phyloP scores from a whole-genome alignment of 2,888 invertebrate species.

The Latrodectus hesperus region DNA sequence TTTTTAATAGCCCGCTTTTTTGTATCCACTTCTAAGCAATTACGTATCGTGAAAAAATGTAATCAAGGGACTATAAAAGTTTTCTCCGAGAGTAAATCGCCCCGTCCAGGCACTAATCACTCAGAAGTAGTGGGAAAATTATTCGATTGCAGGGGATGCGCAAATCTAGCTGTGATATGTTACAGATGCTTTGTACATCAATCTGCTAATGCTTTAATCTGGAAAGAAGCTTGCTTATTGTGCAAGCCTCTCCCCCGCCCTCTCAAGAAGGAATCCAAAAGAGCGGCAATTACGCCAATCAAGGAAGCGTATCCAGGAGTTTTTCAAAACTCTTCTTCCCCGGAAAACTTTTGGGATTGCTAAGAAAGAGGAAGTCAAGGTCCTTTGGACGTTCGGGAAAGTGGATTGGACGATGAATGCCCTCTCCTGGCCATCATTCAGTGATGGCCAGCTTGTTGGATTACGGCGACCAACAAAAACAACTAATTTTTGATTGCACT shows the following conservation, averaged over 20 bases:
- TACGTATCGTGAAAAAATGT: slow-evolving; percentile 40
- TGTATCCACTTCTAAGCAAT: slow-evolving; percentile 14
- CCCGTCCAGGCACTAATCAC: slow-evolving; percentile 37
- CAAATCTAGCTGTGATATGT: slow-evolving; percentile 43
- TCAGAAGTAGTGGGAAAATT: slow-evolving; percentile 39
- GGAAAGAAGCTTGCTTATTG: slow-evolving; percentile 63
- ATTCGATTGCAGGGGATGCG: slow-evolving; percentile 28
- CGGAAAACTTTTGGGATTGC: slow-evolving; percentile 52
- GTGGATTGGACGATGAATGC: slow-evolving; percentile 29
- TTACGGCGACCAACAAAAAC: too few species aligned
- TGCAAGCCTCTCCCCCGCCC: slow-evolving; percentile 27
- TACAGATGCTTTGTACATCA: slow-evolving; percentile 60
- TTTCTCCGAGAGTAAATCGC: slow-evolving; percentile 6
- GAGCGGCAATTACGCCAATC: slow-evolving; percentile 66
- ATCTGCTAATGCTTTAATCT: slow-evolving; percentile 69
- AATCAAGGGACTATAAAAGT: slow-evolving; percentile 60
- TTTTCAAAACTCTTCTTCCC: slow-evolving; percentile 46
- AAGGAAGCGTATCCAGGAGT: slow-evolving; percentile 56
- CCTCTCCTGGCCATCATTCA: slow-evolving; percentile 24
- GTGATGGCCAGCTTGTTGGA: too few species aligned
- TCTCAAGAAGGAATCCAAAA: slow-evolving; percentile 18
- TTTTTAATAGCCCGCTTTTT: slow-evolving; percentile 30
- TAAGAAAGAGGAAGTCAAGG: neutral
- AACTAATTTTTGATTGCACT: too few species aligned
- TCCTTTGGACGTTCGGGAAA: slow-evolving; percentile 25